These are phyloP conservation scores for Nylanderia fulva DNA, from an alignment of 1,140 invertebrate species.

Conservation along the genomic window DNA sequence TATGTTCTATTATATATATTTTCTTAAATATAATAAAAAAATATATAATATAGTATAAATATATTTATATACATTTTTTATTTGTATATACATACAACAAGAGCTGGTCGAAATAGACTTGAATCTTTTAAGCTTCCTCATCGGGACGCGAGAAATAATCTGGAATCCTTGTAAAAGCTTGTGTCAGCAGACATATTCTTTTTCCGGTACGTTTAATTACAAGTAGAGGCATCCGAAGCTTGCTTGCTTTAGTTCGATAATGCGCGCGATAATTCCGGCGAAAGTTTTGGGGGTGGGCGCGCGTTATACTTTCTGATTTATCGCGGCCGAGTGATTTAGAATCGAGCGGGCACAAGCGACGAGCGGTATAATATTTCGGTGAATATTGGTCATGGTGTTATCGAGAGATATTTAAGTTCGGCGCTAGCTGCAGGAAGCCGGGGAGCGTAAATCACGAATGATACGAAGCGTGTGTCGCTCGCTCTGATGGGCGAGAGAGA, in stretches of 20 bases:
- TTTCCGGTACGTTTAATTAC: conserved; percentile 2
- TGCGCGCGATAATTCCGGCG: conserved; percentile 31
- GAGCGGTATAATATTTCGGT: conserved; percentile 50
- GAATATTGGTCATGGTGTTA: conserved; percentile 46
- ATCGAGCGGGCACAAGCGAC: neutral
- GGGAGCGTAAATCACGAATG: conserved; percentile 73
- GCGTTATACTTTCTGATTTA: conserved; percentile 46
- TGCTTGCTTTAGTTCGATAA: conserved; percentile 6
- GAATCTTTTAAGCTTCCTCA: too few species aligned
- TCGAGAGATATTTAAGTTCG: conserved; percentile 58
- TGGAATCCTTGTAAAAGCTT: too few species aligned
- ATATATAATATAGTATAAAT: too few species aligned
- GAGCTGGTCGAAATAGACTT: too few species aligned
- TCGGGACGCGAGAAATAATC: too few species aligned
- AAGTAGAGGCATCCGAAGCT: neutral
- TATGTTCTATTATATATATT: too few species aligned
- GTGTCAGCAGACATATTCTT: neutral
- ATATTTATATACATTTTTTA: too few species aligned
- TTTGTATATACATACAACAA: too few species aligned
- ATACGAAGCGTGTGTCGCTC: conserved; percentile 65
- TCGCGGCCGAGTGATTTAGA: conserved; percentile 27
- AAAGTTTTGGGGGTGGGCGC: neutral
- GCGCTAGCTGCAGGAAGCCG: conserved; percentile 62
- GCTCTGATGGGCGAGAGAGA: too few species aligned
- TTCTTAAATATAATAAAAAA: too few species aligned